Percentiles rank a stretch among this genome's conserved stretches.
phyloP scores from a whole-genome alignment of 2,797 vertebrate genomes.

The Gymnothorax javanicus region DNA sequence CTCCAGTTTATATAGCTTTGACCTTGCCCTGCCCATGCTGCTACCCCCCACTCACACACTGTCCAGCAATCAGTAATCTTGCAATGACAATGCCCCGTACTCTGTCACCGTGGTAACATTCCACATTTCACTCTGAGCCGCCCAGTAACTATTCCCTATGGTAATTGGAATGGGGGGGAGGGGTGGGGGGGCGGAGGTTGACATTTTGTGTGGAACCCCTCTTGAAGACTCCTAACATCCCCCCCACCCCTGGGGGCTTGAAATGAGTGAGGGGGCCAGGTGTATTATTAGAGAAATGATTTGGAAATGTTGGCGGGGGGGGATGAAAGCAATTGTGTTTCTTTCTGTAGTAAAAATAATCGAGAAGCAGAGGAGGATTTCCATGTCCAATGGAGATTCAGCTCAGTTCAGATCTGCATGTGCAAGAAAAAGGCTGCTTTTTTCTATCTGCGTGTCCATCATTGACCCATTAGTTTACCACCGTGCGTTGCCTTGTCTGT shows the following conservation, averaged over 20 bases:
- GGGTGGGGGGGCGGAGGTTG: conserved; percentile 31
- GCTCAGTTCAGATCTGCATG: neutral
- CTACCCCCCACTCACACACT: conserved; percentile 18
- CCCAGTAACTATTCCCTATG: conserved; percentile 29
- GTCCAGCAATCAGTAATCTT: conserved; percentile 48
- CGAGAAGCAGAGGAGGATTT: neutral
- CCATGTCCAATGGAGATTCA: neutral
- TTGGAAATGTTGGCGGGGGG: conserved; percentile 58
- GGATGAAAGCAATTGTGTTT: conserved; percentile 41
- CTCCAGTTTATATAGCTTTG: conserved; percentile 36
- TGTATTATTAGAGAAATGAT: conserved; percentile 67
- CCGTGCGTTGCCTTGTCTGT: neutral
- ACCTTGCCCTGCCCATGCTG: conserved; percentile 47
- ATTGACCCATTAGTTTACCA: too few species aligned
- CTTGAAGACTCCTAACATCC: neutral
- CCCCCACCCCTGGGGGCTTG: conserved; percentile 36
- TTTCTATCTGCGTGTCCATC: neutral
- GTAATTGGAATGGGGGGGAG: conserved; percentile 40
- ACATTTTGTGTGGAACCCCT: conserved; percentile 49
- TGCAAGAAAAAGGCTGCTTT: neutral
- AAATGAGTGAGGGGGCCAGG: conserved; percentile 61
- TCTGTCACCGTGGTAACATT: conserved; percentile 63
- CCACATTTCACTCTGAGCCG: conserved; percentile 25
- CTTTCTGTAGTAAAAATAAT: conserved; percentile 25
- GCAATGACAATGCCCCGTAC: conserved; percentile 61